Percentiles rank a stretch among this genome's conserved stretches.
These are phyloP conservation scores for Cariama cristata DNA, from an alignment of 2,113 vertebrate genomes.

Conservation along the genomic window DNA sequence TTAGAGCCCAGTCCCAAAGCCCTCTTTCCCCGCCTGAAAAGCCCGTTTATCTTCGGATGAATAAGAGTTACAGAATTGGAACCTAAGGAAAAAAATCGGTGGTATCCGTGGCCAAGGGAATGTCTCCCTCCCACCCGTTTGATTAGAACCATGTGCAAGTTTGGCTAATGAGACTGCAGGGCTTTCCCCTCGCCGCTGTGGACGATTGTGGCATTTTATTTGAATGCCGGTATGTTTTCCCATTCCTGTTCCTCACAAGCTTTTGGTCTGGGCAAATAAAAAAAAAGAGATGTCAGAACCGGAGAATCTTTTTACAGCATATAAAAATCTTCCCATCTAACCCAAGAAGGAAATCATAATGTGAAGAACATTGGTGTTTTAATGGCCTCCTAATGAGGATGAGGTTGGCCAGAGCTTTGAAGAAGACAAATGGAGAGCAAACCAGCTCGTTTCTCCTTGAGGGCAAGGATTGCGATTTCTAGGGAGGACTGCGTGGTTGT, in stretches of 20 bases:
- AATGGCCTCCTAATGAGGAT: constrained; percentile 42
- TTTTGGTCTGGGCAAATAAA: constrained; percentile 36
- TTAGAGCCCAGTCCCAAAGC: constrained; percentile 2
- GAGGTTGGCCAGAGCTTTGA: constrained; percentile 43
- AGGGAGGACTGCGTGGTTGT: not conserved
- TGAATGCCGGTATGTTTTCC: constrained; percentile 30
- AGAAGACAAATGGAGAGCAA: constrained; percentile 27
- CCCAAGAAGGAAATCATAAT: constrained; percentile 44
- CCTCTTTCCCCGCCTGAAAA: constrained; percentile 40
- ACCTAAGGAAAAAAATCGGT: constrained; percentile 45
- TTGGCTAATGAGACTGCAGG: constrained; percentile 58
- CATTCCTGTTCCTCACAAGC: not conserved
- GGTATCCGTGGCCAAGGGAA: constrained; percentile 62
- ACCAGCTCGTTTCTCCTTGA: constrained; percentile 24
- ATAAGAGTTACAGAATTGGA: constrained; percentile 65
- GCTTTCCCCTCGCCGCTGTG: constrained; percentile 17
- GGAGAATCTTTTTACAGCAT: not conserved
- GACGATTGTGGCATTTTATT: constrained; percentile 50
- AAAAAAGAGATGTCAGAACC: constrained; percentile 26
- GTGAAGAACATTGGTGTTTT: constrained; percentile 5
- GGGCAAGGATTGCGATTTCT: not conserved
- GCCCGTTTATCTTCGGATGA: constrained; percentile 36
- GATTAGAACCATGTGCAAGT: constrained; percentile 64
- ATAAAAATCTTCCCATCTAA: constrained; percentile 26
- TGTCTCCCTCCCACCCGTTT: constrained; percentile 59